Conservation (phyloP, 2,888 invertebrate genomes). For the Drepanosiphum platanoidis region DNA sequence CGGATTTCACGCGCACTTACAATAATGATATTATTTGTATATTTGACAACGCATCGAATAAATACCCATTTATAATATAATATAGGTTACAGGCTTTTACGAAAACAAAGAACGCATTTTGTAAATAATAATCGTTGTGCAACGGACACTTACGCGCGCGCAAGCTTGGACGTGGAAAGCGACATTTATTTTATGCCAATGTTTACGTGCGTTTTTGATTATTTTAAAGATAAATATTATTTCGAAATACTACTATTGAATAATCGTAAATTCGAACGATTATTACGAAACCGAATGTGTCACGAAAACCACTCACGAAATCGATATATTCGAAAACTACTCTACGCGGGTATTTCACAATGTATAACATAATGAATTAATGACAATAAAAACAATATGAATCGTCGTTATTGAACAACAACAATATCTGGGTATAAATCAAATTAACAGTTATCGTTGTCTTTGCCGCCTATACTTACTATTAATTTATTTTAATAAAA, state of each 20-base stretch:
- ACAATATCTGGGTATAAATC: not conserved
- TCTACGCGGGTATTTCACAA: too few species aligned
- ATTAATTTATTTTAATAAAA: too few species aligned
- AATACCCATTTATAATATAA: not conserved
- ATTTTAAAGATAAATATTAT: not conserved
- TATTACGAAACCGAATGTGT: conserved; percentile 5
- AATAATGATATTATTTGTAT: not conserved
- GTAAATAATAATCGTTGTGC: not conserved
- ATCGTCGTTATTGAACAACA: not conserved
- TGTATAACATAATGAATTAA: not conserved
- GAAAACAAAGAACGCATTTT: not conserved
- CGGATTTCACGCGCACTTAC: not conserved
- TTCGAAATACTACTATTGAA: not conserved
- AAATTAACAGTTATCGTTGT: not conserved
- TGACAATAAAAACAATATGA: not conserved
- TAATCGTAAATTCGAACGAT: not conserved
- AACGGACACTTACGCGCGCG: not conserved
- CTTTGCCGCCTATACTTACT: too few species aligned
- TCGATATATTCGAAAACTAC: not conserved
- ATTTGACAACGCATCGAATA: not conserved
- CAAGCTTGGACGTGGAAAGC: too few species aligned
- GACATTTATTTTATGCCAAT: too few species aligned
- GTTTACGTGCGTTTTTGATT: not conserved
- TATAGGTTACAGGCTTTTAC: too few species aligned
- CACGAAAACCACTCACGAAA: conserved; percentile 12